Percentiles rank a stretch among this genome's conserved stretches.
phyloP scores from a whole-genome alignment of 1,140 invertebrate genomes.

The Aphis craccivora region DNA sequence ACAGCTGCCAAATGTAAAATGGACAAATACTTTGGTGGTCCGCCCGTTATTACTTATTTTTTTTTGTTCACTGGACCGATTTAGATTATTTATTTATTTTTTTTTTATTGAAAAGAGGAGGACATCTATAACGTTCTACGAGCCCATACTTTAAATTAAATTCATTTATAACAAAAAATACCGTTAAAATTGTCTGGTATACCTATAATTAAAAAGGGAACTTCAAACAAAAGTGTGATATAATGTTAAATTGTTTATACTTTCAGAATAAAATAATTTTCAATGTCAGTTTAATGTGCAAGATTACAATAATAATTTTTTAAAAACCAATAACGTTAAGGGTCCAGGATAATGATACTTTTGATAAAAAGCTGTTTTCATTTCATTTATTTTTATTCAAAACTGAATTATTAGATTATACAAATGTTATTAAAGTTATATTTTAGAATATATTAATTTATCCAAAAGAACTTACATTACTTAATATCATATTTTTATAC shows the following conservation, averaged over 20 bases:
- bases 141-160: neutral
- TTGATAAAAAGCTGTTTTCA: neutral
- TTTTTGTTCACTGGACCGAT: neutral
- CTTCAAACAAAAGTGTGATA: neutral
- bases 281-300: neutral
- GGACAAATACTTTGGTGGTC: neutral
- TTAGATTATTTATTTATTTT: constrained; percentile 23
- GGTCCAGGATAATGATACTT: neutral
- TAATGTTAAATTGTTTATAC: neutral
- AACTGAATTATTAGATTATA: neutral
- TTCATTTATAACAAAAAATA: neutral
- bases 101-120: neutral
- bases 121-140: neutral
- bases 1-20: neutral
- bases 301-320: neutral
- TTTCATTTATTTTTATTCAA: neutral
- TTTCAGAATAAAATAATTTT: neutral
- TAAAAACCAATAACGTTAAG: neutral
- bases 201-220: constrained; percentile 6
- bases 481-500: too few relatives aligned
- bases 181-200: neutral
- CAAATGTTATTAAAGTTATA: too few relatives aligned
- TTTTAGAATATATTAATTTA: neutral
- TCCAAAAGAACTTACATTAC: neutral
- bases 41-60: neutral